Conservation (phyloP, 1,140 invertebrate genomes). For the Sarcophaga peregrina region DNA sequence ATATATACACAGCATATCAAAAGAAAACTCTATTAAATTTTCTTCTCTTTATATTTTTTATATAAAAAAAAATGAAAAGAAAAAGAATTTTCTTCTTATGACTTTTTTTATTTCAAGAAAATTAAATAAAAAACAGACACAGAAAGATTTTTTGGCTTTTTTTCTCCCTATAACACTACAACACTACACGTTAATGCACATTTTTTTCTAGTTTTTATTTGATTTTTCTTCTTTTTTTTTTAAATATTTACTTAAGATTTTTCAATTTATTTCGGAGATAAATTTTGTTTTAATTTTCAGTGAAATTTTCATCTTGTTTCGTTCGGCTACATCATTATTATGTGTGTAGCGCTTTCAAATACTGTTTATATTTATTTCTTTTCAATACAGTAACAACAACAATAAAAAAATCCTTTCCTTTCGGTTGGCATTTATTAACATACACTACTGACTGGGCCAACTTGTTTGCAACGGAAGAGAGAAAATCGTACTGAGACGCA, state of each 20-base stretch:
- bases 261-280: not conserved
- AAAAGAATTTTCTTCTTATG: not conserved
- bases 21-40: slow-evolving; percentile 4
- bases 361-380: not conserved
- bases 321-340: not conserved
- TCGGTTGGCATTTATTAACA: not conserved
- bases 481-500: slow-evolving; percentile 9
- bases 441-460: slow-evolving; percentile 8
- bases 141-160: not conserved
- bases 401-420: slow-evolving; percentile 4
- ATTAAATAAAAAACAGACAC: no score
- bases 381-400: no score
- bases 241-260: not conserved
- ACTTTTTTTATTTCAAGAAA: not conserved
- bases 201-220: not conserved
- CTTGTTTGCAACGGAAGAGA: slow-evolving; percentile 36
- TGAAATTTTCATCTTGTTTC: not conserved
- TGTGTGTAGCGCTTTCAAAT: not conserved
- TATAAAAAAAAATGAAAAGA: no score
- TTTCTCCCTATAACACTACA: not conserved
- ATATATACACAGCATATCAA: not conserved
- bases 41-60: slow-evolving; percentile 6
- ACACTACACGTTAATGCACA: slow-evolving; percentile 3
- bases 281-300: not conserved
- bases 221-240: not conserved